Evolutionary conservation across 2,888 invertebrate species (phyloP).

Genomic region (Mythimna ferrago): DNA sequence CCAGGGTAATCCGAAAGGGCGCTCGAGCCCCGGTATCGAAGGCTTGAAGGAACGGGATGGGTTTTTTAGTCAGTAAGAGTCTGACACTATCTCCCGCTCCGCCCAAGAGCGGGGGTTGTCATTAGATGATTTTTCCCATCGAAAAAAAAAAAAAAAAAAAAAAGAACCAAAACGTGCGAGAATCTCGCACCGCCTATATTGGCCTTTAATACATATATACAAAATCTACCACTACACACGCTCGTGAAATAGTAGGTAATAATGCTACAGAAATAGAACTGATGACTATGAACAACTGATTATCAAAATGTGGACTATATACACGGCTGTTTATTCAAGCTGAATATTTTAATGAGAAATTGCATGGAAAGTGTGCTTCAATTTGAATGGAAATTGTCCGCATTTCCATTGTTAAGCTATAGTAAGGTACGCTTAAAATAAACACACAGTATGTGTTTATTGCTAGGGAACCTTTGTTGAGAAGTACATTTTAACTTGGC

Average conservation of each 20-base stretch:
- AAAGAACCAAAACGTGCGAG: no score
- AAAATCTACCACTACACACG: neutral
- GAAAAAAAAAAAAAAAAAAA: no score
- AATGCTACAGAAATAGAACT: slow-evolving; percentile 17
- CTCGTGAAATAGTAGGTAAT: neutral
- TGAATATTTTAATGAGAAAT: slow-evolving; percentile 69
- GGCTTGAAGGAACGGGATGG: no score
- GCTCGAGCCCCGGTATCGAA: no score
- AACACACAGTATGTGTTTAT: neutral
- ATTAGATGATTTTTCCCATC: no score
- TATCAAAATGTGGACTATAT: slow-evolving; percentile 41
- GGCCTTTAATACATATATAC: slow-evolving; percentile 1
- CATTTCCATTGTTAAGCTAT: slow-evolving; percentile 28
- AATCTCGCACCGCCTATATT: no score
- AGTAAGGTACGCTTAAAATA: neutral
- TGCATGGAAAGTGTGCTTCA: slow-evolving; percentile 45
- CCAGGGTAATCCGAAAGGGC: no score
- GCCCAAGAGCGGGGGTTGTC: no score
- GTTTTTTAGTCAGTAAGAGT: no score
- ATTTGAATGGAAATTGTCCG: slow-evolving; percentile 50
- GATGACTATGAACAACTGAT: slow-evolving; percentile 21
- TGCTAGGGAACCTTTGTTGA: neutral
- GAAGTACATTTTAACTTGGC: neutral
- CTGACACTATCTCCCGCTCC: no score
- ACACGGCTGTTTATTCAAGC: slow-evolving; percentile 63